Percentiles rank a stretch among this genome's conserved stretches.
Conservation (phyloP, 2,888 invertebrate genomes). For the Carpatolechia fugitivella region DNA sequence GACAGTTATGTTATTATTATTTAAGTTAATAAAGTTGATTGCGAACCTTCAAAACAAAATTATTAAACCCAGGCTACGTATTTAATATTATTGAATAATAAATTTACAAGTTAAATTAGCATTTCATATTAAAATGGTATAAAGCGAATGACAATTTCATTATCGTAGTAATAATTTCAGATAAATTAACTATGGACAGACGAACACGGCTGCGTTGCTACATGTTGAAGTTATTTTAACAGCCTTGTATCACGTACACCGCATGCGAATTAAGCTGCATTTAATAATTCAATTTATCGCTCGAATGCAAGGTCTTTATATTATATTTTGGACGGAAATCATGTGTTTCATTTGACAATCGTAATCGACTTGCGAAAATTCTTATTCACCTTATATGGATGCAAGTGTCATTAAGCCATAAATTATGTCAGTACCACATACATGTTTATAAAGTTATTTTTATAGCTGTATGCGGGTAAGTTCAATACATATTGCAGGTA, state of each 20-base stretch:
- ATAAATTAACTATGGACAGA: not conserved
- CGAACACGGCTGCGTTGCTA: constrained; percentile 9
- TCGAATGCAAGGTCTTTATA: not conserved
- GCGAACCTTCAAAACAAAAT: not conserved
- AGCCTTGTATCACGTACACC: not conserved
- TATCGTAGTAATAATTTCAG: constrained; percentile 23
- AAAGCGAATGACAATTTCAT: constrained; percentile 24
- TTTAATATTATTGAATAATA: constrained; percentile 7
- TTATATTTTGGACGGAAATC: constrained; percentile 1
- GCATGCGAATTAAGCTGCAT: not conserved
- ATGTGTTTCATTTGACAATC: constrained; percentile 6
- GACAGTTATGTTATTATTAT: not conserved
- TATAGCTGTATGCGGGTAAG: constrained; percentile 23
- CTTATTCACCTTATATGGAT: constrained; percentile 8
- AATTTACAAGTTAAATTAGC: constrained; percentile 19
- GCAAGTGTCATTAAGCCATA: constrained; percentile 25
- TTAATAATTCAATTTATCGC: not conserved
- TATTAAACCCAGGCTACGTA: constrained; percentile 11
- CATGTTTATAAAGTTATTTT: constrained; percentile 21
- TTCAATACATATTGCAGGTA: constrained; percentile 29
- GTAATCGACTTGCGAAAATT: constrained; percentile 4
- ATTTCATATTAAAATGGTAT: constrained; percentile 19
- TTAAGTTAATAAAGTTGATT: not conserved
- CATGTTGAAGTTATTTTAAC: constrained; percentile 1
- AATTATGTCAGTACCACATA: no score